Base-by-base conservation (phyloP, 2,113 vertebrate genomes). In the Aplodontia rufa region DNA sequence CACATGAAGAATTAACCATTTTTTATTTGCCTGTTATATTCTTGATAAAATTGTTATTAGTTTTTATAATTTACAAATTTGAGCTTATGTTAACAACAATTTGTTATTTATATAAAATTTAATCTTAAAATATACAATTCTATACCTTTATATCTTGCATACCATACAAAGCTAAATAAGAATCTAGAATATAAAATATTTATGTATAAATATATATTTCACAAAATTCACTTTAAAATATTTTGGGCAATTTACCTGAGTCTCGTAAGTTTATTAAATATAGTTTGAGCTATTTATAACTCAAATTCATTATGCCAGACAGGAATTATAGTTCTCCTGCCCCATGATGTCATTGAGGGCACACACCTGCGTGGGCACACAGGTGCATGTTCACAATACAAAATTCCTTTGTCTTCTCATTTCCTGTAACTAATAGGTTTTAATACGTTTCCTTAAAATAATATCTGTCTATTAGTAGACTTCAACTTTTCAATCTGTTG, bases 41-140 rank as follows among this genome's bases (percentile, higher is more conserved):
- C 22, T 68, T 89, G n/a, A 32, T 84, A 92, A 88, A 93, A 69
- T 40, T n/a, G n/a, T n/a, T 66, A 53, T 92, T 76, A 49, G 45
- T 53, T 92, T 96, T 90, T 66, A 60, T 37, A 60, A 12, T 42
- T 53, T 83, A 69, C 49, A 62, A 87, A 45, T 81, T 40, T 60
- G 58, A 96, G 13, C 40, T 87, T 87, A 42, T 49, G 45, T n/a
- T 92, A 55, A 22, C 37, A 90, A 5, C 71, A 45, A 72, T 72
- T 42, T 24, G 0, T 87, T 90, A 75, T 76, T 79, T 81, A 85
- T 53, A 90, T 51, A 86, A 93, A 90, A 0, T 35, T 87, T 55
- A 91, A n/a, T 84, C 47, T 94, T 94, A 71, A 87, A 86, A 91
- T 87, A 17, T 28, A 1, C 3, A 69, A n/a, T n/a, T 45, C 64